Evolutionary conservation across 2,113 vertebrate species (phyloP).

Genomic region (Colossoma macropomum): DNA sequence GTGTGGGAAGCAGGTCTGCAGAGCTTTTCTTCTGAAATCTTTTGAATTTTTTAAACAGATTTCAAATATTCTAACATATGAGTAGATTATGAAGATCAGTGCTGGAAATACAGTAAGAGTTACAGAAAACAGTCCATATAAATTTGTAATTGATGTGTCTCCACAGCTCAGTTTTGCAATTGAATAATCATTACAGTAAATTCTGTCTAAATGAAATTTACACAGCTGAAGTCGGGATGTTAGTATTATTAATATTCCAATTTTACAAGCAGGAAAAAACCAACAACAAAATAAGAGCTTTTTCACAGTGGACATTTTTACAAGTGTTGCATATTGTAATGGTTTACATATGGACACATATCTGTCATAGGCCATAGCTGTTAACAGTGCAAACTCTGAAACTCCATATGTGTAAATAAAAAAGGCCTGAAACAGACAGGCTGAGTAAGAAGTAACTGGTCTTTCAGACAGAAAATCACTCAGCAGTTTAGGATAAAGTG

Average conservation of each 20-base stretch:
- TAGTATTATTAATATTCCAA: neutral
- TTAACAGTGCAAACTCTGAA: constrained; percentile 22
- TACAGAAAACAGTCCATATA: constrained; percentile 15
- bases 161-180: constrained; percentile 30
- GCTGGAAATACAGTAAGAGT: constrained; percentile 1
- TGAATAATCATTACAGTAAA: constrained; percentile 28
- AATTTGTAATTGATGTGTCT: constrained; percentile 10
- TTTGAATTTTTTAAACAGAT: constrained; percentile 11
- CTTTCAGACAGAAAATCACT: constrained; percentile 13
- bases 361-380: constrained; percentile 38
- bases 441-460: neutral
- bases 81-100: constrained; percentile 4
- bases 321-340: neutral
- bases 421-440: constrained; percentile 13
- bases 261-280: neutral
- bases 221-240: constrained; percentile 6
- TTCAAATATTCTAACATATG: constrained; percentile 12
- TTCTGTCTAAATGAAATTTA: constrained; percentile 24
- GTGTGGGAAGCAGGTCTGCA: constrained; percentile 22
- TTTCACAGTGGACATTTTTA: constrained; percentile 18
- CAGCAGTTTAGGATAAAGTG: constrained; percentile 25
- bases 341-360: constrained; percentile 38
- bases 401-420: neutral
- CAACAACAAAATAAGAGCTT: constrained; percentile 15
- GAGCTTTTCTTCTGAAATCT: constrained; percentile 5